Percentiles rank a stretch among this genome's conserved stretches.
These are phyloP conservation scores for Sarcoramphus papa DNA, from an alignment of 2,797 vertebrate genomes.

Conservation along the genomic window DNA sequence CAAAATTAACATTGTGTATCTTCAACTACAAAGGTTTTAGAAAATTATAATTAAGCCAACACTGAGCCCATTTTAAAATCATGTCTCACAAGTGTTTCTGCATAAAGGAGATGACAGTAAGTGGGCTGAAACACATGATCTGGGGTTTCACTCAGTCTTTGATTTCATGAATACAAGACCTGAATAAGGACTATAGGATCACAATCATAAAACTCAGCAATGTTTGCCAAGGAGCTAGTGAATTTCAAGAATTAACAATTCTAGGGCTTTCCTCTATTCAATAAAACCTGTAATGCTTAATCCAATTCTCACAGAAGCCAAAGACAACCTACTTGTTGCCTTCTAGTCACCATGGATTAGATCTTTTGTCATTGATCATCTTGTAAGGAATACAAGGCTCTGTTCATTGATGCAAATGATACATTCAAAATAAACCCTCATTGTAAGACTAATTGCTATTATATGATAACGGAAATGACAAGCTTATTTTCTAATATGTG, in stretches of 20 bases:
- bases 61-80: neutral
- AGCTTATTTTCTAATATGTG: neutral
- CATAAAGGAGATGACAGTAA: neutral
- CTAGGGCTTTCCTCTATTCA: neutral
- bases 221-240: neutral
- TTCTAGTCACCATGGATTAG: neutral
- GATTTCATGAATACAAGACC: neutral
- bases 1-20: neutral
- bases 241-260: neutral
- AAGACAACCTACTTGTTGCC: neutral
- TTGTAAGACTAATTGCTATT: constrained; percentile 10
- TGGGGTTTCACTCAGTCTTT: neutral
- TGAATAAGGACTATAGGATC: neutral
- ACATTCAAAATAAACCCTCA: constrained; percentile 5
- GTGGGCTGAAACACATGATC: neutral
- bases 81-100: neutral
- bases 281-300: neutral
- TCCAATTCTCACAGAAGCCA: neutral
- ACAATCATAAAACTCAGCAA: neutral
- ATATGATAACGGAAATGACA: neutral
- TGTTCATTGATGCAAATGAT: neutral
- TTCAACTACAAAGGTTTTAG: neutral
- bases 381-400: neutral
- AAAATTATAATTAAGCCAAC: neutral
- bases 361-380: neutral